A percentile compares a stretch with the other conserved stretches of the same genome.
phyloP scores from a whole-genome alignment of 2,888 invertebrate species.

The Erannis defoliaria region DNA sequence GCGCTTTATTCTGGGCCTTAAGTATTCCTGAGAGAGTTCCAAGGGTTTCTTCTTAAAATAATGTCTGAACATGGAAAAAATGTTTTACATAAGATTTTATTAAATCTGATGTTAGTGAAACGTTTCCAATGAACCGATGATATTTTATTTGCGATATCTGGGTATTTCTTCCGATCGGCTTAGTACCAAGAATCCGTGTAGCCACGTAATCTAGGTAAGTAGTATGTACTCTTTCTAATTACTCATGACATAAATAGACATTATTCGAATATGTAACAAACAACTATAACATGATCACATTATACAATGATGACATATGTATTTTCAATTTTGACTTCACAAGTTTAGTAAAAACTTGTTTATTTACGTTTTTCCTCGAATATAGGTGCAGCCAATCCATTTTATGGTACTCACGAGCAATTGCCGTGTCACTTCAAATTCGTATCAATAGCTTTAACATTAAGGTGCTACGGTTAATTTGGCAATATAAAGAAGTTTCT shows the following conservation, averaged over 20 bases:
- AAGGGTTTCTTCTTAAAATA: too few relatives aligned
- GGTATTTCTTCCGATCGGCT: too few relatives aligned
- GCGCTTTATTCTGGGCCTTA: too few relatives aligned
- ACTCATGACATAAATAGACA: too few relatives aligned
- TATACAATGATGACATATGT: slow-evolving; percentile 1
- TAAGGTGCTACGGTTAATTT: not conserved
- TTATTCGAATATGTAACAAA: not conserved
- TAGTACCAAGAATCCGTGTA: too few relatives aligned
- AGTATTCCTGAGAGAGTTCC: too few relatives aligned
- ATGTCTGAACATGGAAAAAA: not conserved
- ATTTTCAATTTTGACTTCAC: slow-evolving; percentile 7
- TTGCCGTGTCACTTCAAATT: not conserved
- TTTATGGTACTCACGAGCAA: slow-evolving; percentile 4
- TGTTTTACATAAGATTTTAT: not conserved
- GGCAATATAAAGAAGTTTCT: not conserved
- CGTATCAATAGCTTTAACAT: not conserved
- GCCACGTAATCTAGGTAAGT: too few relatives aligned
- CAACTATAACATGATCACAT: not conserved
- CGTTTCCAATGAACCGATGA: too few relatives aligned
- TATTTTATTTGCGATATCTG: too few relatives aligned
- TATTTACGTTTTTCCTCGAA: slow-evolving; percentile 26
- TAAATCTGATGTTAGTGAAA: too few relatives aligned
- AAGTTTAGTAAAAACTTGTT: slow-evolving; percentile 33
- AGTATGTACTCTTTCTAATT: too few relatives aligned
- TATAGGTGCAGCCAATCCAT: slow-evolving; percentile 17